These are phyloP conservation scores for Macrosiphum euphorbiae DNA, from an alignment of 2,888 invertebrate species.

Conservation along the genomic window DNA sequence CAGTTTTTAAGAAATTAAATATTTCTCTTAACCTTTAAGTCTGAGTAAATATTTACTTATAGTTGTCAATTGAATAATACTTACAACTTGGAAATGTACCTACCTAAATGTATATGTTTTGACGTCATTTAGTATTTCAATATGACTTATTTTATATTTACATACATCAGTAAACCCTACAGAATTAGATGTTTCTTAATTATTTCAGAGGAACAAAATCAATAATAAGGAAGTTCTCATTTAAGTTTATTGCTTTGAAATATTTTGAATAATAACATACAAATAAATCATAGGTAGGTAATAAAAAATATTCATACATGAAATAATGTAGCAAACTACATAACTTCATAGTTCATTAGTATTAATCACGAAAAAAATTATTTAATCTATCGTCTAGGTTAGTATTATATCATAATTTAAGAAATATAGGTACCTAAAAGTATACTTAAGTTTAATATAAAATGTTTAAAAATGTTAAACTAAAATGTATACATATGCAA, in stretches of 20 bases:
- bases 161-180: neutral
- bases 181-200: neutral
- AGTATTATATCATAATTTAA: neutral
- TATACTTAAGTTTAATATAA: neutral
- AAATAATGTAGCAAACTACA: neutral
- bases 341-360: neutral
- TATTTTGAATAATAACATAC: too few species aligned
- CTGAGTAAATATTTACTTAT: neutral
- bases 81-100: neutral
- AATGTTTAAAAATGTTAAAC: neutral
- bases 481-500: neutral
- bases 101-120: neutral
- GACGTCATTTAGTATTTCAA: conserved; percentile 16
- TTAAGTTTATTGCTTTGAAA: neutral
- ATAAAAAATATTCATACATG: neutral
- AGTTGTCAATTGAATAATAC: conserved; percentile 17
- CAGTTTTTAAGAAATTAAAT: neutral
- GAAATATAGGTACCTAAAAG: too few species aligned
- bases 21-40: neutral
- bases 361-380: neutral
- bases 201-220: neutral
- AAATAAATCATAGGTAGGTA: too few species aligned
- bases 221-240: too few species aligned
- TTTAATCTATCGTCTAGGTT: neutral
- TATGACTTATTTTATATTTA: neutral